These are phyloP conservation scores for Cerastis leucographa DNA, from an alignment of 2,888 invertebrate species.

Conservation along the genomic window DNA sequence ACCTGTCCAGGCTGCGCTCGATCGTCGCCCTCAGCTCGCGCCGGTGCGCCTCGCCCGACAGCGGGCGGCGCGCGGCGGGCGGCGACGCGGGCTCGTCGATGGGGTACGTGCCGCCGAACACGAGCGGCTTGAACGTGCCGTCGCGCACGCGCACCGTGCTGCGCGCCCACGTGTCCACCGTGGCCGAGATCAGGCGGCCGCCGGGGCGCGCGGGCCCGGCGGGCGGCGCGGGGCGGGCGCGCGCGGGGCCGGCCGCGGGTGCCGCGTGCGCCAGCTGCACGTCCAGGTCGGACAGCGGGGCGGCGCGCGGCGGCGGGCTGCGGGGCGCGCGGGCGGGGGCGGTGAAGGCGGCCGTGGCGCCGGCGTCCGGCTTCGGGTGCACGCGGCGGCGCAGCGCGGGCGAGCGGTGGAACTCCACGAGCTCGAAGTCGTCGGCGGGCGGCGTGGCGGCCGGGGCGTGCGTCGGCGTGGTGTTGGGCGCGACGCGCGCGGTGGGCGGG, in stretches of 20 bases:
- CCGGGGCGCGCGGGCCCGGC: conserved; percentile 75
- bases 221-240: conserved; percentile 9
- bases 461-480: conserved; percentile 53
- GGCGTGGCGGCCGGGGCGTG: conserved; percentile 58
- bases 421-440: conserved; percentile 67
- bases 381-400: conserved; percentile 67
- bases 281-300: conserved; percentile 74
- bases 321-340: conserved; percentile 41
- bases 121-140: conserved; percentile 91
- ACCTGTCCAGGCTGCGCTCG: conserved; percentile 87
- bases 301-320: conserved; percentile 74
- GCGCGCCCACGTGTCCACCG: conserved; percentile 92
- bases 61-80: conserved; percentile 63
- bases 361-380: conserved; percentile 54
- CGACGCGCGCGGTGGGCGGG: conserved; percentile 40
- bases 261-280: conserved; percentile 73
- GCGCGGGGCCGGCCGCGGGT: conserved; percentile 24
- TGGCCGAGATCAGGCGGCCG: conserved; percentile 89
- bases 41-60: conserved; percentile 63
- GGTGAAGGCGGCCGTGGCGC: conserved; percentile 33
- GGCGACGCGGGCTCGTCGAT: conserved; percentile 93
- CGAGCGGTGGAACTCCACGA: conserved; percentile 48
- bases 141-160: conserved; percentile 80
- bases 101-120: conserved; percentile 96
- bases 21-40: conserved; percentile 80